These are phyloP conservation scores for Loripinus fragilis DNA, from an alignment of 2,888 invertebrate species.

Conservation along the genomic window DNA sequence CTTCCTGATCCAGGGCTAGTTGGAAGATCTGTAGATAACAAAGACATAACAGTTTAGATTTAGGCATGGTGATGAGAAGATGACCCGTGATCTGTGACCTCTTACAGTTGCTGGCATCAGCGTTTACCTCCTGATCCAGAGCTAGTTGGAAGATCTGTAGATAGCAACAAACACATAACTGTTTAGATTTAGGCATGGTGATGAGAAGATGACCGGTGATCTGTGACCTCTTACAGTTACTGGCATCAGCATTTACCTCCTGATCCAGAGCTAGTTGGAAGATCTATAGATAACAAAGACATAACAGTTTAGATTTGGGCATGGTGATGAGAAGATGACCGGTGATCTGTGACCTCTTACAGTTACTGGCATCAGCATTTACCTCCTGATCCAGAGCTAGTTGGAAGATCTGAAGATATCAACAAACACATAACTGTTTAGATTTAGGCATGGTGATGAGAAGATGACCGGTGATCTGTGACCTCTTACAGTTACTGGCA, in stretches of 20 bases:
- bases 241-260: no score
- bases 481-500: constrained; percentile 90
- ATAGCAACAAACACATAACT: no score
- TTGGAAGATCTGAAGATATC: constrained; percentile 89
- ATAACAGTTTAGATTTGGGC: constrained; percentile 87
- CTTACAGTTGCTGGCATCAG: constrained; percentile 89
- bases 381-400: constrained; percentile 93
- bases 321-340: constrained; percentile 93
- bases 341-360: constrained; percentile 92
- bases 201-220: constrained; percentile 93
- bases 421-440: constrained; percentile 45
- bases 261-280: no score
- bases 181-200: constrained; percentile 88
- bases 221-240: no score
- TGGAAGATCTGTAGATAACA: constrained; percentile 88
- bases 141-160: constrained; percentile 90
- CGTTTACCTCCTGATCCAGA: constrained; percentile 91
- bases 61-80: constrained; percentile 92
- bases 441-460: constrained; percentile 91
- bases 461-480: constrained; percentile 93
- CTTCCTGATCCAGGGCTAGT: constrained; percentile 92
- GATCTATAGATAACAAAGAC: no score
- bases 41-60: constrained; percentile 82
- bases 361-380: constrained; percentile 88
- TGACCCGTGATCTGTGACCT: constrained; percentile 94